A percentile compares a stretch with the other conserved stretches of the same genome.
Conservation (phyloP, 2,113 vertebrate genomes). For the Reinhardtius hippoglossoides region DNA sequence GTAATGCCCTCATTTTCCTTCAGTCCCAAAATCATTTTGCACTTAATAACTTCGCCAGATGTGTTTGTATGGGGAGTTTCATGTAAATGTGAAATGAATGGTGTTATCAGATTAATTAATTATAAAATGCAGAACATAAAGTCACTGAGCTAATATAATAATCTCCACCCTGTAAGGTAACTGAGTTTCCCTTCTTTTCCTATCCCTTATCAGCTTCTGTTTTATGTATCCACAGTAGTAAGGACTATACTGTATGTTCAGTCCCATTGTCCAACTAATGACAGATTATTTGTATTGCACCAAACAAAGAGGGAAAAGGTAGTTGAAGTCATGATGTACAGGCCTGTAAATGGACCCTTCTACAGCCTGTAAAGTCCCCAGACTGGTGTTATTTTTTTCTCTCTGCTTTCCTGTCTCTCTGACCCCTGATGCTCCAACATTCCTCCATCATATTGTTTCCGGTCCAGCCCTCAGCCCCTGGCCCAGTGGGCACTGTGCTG, state of each 20-base stretch:
- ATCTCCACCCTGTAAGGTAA: background rate
- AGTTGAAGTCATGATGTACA: constrained; percentile 9
- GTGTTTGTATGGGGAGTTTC: background rate
- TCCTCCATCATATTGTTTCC: constrained; percentile 66
- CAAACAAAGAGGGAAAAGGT: constrained; percentile 25
- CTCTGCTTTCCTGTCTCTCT: constrained; percentile 53
- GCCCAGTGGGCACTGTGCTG: background rate
- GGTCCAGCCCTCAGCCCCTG: constrained; percentile 29
- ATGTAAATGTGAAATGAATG: background rate
- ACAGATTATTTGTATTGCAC: constrained; percentile 15
- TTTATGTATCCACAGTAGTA: constrained; percentile 5
- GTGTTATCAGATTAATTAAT: constrained; percentile 3
- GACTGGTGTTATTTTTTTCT: constrained; percentile 12
- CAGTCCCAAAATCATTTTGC: background rate
- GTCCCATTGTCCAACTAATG: constrained; percentile 6
- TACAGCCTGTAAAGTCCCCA: constrained; percentile 7
- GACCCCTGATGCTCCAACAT: constrained; percentile 52
- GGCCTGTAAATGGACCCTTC: background rate
- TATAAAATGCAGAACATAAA: background rate
- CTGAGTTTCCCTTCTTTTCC: background rate
- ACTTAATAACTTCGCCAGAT: background rate
- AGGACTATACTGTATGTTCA: background rate
- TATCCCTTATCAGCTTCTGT: constrained; percentile 7
- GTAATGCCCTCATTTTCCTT: constrained; percentile 1
- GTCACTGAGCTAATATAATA: background rate